These are phyloP conservation scores for Dipodomys stephensi DNA, from an alignment of 2,113 vertebrate species.

Conservation along the genomic window DNA sequence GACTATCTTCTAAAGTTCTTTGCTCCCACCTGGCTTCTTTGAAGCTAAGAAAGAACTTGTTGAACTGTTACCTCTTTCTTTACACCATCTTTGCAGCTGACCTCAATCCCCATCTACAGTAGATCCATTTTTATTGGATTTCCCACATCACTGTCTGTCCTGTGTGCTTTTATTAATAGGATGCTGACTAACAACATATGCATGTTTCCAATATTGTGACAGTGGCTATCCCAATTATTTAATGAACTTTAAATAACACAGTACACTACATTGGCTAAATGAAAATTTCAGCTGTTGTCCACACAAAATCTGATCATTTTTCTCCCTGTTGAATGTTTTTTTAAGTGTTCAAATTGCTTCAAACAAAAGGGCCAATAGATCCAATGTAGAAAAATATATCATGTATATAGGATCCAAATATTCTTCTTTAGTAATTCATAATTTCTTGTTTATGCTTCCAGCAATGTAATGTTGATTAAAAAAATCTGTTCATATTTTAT, in stretches of 20 bases:
- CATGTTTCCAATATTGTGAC: neutral
- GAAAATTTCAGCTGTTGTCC: neutral
- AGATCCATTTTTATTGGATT: neutral
- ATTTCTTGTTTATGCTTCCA: slow-evolving; percentile 84
- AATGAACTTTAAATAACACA: neutral
- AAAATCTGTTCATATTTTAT: slow-evolving; percentile 83
- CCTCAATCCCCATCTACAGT: neutral
- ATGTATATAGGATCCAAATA: slow-evolving; percentile 63
- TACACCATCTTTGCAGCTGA: slow-evolving; percentile 49
- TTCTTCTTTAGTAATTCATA: slow-evolving; percentile 78
- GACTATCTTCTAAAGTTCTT: slow-evolving; percentile 28
- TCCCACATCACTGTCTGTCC: neutral
- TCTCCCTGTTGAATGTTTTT: neutral
- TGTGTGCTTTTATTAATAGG: neutral
- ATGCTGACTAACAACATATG: neutral
- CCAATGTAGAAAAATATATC: slow-evolving; percentile 44
- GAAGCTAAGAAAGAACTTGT: slow-evolving; percentile 51
- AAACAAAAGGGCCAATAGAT: neutral
- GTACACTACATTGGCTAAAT: too few relatives aligned
- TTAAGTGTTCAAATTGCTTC: slow-evolving; percentile 13
- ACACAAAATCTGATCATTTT: neutral
- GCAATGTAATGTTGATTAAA: slow-evolving; percentile 77
- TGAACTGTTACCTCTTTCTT: slow-evolving; percentile 57
- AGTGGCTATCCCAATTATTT: neutral
- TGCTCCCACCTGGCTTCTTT: neutral